Conservation (phyloP, 2,888 invertebrate species). For the Platycheirus albimanus region DNA sequence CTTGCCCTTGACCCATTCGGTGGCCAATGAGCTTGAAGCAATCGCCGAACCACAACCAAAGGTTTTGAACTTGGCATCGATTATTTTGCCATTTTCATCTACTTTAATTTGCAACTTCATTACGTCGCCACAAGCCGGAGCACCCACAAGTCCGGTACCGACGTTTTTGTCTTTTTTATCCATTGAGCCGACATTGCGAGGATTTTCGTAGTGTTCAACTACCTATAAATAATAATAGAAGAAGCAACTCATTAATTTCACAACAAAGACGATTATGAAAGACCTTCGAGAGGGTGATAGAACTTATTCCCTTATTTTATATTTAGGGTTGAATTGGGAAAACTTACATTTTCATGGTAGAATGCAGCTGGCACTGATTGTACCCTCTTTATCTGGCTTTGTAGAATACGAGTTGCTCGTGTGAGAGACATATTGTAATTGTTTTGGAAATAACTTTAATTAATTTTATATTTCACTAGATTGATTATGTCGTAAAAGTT, state of each 20-base stretch:
- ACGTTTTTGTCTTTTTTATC: conserved; percentile 97
- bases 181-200: conserved; percentile 98
- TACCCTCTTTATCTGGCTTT: conserved; percentile 78
- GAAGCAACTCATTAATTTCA: conserved; percentile 36
- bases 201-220: conserved; percentile 99
- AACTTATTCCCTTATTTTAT: neutral
- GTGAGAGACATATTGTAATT: conserved; percentile 79
- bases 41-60: conserved; percentile 99
- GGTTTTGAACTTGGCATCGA: conserved; percentile 99
- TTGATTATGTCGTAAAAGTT: conserved; percentile 12
- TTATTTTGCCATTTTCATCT: conserved; percentile 97
- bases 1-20: conserved; percentile 92
- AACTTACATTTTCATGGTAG: conserved; percentile 90
- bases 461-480: conserved; percentile 18
- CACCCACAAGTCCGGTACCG: conserved; percentile 99
- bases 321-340: neutral
- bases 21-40: conserved; percentile 96
- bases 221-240: conserved; percentile 86
- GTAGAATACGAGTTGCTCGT: conserved; percentile 78
- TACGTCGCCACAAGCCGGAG: conserved; percentile 99
- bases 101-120: conserved; percentile 98
- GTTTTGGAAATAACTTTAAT: neutral
- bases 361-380: conserved; percentile 84
- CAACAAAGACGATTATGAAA: conserved; percentile 63
- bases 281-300: conserved; percentile 32